Evolutionary conservation across 2,113 vertebrate genomes (phyloP).

Genomic region (Lates calcarifer): DNA sequence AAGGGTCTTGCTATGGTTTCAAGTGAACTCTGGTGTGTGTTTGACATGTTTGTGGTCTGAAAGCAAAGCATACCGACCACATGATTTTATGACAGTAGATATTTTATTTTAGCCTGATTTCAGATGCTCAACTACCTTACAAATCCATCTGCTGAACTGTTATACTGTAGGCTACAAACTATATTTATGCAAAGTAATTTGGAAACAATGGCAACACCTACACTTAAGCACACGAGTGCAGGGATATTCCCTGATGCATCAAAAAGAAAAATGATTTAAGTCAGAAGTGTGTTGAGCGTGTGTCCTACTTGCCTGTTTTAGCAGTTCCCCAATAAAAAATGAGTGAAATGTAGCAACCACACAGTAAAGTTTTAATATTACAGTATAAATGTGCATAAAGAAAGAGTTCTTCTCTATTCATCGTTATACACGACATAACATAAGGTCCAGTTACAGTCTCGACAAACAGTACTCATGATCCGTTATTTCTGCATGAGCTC

Average conservation of each 20-base stretch:
- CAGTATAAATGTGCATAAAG: background rate
- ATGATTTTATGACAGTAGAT: background rate
- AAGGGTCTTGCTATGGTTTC: background rate
- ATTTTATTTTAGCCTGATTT: background rate
- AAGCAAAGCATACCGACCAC: background rate
- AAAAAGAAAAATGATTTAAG: background rate
- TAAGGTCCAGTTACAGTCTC: background rate
- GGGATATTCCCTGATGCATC: conserved; percentile 18
- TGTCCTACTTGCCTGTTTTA: conserved; percentile 27
- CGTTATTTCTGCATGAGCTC: background rate
- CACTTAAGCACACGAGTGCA: background rate
- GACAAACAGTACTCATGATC: background rate
- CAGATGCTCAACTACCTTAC: background rate
- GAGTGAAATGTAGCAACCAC: conserved; percentile 1
- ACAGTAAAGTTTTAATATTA: background rate
- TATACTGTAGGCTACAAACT: background rate
- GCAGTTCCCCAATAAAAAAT: background rate
- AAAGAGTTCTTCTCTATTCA: background rate
- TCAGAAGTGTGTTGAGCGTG: background rate
- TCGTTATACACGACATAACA: background rate
- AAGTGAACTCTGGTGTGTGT: background rate
- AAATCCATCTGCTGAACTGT: background rate
- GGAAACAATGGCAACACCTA: conserved; percentile 13
- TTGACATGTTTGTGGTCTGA: background rate
- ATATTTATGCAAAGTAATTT: conserved; percentile 6